Evolutionary conservation across 2,797 vertebrate species (phyloP), one percentile per base, ranked within the genome.

Genomic region (Atherinosoma microstoma): DNA sequence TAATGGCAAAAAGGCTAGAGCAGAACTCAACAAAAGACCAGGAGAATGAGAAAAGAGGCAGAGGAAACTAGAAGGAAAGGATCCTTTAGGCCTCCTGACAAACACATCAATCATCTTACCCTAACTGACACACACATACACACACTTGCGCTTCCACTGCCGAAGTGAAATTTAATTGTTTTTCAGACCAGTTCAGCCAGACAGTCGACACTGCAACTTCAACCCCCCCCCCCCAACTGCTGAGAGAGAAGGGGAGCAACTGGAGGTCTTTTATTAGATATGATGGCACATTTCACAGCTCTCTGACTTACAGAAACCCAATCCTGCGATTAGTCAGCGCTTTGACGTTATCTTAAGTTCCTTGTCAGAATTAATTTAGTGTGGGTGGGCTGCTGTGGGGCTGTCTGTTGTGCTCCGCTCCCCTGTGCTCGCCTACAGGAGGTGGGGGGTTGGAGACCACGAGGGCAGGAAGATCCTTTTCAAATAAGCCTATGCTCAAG

Each of bases 311-410:
- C 93, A 93, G 90, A 94, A 96, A 95, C 79, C 84, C 93, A 94
- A 94, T 92, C 93, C 92, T 70, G 82, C 92, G 92, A 95, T 95
- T 96, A 95, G 93, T 95, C 94, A 94, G 93, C 93, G 91, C 89
- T 90, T 92, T 92, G 93, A 94, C 94, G 87, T 92, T 93, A 94
- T 90, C 93, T 91, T 93, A 95, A 95, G 93, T 90, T 91, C 87
- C 94, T 90, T 94, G 95, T 93, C 92, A 93, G 94, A 96, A 94
- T 95, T 94, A 93, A 92, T 93, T 94, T 94, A 92, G 90, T 92
- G 87, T 93, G 89, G 90, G 92, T 92, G 94, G 90, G 87, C 94
- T 93, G 83, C 87, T 85, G 87, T 83, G 84, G 85, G 84, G 86
- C 83, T 89, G 89, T 87, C 92, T 92, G 87, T 84, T 66, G 87